A percentile compares a stretch with the other conserved stretches of the same genome.
Conservation (phyloP, 2,113 vertebrate species). For the Periophthalmodon schlosseri region DNA sequence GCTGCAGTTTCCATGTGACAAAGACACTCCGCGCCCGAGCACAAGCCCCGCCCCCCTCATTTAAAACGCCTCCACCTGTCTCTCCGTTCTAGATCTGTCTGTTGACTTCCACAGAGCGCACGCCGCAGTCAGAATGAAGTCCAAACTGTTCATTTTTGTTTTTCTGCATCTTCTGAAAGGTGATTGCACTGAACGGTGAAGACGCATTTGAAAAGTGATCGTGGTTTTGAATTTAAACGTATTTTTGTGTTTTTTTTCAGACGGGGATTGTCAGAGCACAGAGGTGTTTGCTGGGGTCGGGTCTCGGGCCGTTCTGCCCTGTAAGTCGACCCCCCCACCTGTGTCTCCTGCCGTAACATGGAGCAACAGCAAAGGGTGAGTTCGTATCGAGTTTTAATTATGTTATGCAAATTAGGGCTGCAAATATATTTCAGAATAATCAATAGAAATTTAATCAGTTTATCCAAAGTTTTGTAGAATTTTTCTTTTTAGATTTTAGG, state of each 20-base stretch:
- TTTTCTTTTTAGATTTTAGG: background rate
- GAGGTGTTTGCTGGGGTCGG: constrained; percentile 67
- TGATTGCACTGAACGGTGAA: constrained; percentile 11
- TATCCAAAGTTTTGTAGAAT: background rate
- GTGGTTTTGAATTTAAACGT: background rate
- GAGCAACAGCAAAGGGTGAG: constrained; percentile 59
- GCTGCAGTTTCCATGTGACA: constrained; percentile 71
- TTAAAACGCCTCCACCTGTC: constrained; percentile 44
- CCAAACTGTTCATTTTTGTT: constrained; percentile 33
- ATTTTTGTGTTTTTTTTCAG: constrained; percentile 37
- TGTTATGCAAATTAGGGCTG: background rate
- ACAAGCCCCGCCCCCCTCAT: constrained; percentile 36
- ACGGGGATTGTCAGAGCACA: constrained; percentile 4
- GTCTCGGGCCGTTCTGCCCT: constrained; percentile 68
- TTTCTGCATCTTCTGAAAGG: constrained; percentile 43
- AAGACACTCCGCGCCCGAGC: constrained; percentile 54
- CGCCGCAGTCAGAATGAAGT: constrained; percentile 13
- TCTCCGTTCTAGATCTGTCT: constrained; percentile 13
- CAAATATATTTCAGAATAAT: too few species aligned
- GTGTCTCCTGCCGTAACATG: constrained; percentile 43
- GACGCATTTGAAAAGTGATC: background rate
- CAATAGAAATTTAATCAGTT: too few species aligned
- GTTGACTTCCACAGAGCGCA: background rate
- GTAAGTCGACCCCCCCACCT: background rate
- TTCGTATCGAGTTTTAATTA: background rate